Percentiles rank a stretch among this genome's conserved stretches.
Conservation (phyloP, 2,888 invertebrate genomes). For the Phalera bucephala region DNA sequence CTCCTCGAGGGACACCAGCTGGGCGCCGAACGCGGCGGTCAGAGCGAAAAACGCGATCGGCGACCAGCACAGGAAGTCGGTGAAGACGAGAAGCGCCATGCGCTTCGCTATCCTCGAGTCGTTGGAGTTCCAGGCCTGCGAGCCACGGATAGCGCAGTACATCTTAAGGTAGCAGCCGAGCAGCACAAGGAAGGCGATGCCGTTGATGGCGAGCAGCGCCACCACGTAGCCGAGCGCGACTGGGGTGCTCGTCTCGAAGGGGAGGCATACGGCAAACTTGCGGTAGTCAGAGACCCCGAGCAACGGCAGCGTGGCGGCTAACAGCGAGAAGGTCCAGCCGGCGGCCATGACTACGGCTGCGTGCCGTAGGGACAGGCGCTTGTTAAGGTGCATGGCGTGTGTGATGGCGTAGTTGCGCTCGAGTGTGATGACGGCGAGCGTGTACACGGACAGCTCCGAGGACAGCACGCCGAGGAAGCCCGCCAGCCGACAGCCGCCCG, state of each 20-base stretch:
- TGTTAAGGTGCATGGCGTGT: slow-evolving; percentile 98
- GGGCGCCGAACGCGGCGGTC: slow-evolving; percentile 95
- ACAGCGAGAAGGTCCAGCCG: slow-evolving; percentile 95
- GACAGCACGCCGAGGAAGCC: slow-evolving; percentile 97
- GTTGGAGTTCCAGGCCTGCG: slow-evolving; percentile 98
- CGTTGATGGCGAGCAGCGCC: slow-evolving; percentile 95
- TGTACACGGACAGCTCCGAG: slow-evolving; percentile 97
- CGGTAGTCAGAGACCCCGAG: slow-evolving; percentile 97
- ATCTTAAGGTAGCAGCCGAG: slow-evolving; percentile 98
- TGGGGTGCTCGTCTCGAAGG: slow-evolving; percentile 93
- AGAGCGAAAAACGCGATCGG: slow-evolving; percentile 98
- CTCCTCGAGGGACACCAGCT: slow-evolving; percentile 95
- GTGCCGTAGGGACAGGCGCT: slow-evolving; percentile 94
- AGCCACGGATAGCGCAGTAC: slow-evolving; percentile 98
- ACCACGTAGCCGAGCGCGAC: slow-evolving; percentile 94
- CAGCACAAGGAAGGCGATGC: slow-evolving; percentile 95
- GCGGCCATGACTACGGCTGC: slow-evolving; percentile 95
- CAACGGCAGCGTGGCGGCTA: slow-evolving; percentile 94
- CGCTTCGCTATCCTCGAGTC: slow-evolving; percentile 97
- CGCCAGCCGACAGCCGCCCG: slow-evolving; percentile 94
- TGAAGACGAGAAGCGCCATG: slow-evolving; percentile 98
- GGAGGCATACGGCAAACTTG: slow-evolving; percentile 97
- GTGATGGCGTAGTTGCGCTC: slow-evolving; percentile 98
- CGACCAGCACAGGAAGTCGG: slow-evolving; percentile 99
- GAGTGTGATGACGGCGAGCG: slow-evolving; percentile 96